phyloP scores from a whole-genome alignment of 2,888 invertebrate species.

The Dorcus parallelipipedus region DNA sequence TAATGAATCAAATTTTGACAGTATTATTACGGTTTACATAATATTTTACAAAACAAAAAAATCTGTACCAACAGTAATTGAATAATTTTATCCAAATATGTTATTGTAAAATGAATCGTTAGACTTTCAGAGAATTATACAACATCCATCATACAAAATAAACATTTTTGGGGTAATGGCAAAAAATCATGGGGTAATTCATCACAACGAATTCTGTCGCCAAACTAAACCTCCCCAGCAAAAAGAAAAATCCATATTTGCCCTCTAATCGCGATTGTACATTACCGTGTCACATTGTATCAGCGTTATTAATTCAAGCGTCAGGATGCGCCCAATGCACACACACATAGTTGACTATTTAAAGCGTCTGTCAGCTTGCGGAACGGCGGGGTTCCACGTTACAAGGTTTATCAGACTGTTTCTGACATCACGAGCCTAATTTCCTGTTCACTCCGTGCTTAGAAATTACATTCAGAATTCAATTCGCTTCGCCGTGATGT shows the following conservation, averaged over 20 bases:
- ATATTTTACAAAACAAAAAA: no score
- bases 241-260: background rate
- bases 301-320: conserved; percentile 11
- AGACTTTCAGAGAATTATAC: background rate
- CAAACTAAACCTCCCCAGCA: background rate
- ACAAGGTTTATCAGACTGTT: conserved; percentile 24
- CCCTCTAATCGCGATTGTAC: background rate
- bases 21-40: no score
- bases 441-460: conserved; percentile 25
- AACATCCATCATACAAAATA: background rate
- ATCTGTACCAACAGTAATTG: no score
- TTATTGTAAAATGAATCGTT: background rate
- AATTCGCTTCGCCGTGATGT: conserved; percentile 24
- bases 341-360: background rate
- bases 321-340: background rate
- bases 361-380: conserved; percentile 17
- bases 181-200: background rate
- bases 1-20: no score
- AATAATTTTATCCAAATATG: background rate
- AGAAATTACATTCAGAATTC: conserved; percentile 26
- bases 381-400: conserved; percentile 18
- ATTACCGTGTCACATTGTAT: conserved; percentile 1
- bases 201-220: background rate
- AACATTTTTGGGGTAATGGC: background rate
- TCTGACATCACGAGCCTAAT: conserved; percentile 27